phyloP scores from a whole-genome alignment of 1,140 invertebrate species.

The Cydia splendana region DNA sequence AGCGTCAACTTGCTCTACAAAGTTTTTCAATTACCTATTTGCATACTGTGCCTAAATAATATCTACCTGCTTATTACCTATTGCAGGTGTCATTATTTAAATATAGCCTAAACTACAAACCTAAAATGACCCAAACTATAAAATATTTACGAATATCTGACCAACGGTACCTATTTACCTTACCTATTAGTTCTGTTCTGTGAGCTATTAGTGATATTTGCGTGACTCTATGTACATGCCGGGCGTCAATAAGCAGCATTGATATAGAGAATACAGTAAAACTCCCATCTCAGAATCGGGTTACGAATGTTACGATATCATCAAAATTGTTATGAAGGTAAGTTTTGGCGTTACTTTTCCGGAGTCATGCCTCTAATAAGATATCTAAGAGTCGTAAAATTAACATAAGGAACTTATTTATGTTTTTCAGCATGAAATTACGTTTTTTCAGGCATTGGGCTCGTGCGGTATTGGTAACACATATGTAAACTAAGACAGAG shows the following conservation, averaged over 20 bases:
- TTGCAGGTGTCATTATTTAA: too few species aligned
- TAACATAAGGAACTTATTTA: background rate
- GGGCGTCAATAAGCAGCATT: slow-evolving; percentile 42
- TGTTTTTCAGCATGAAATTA: background rate
- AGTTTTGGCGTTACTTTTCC: background rate
- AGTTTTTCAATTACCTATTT: too few species aligned
- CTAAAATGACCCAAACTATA: too few species aligned
- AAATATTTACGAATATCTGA: too few species aligned
- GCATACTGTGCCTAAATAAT: too few species aligned
- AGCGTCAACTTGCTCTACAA: too few species aligned
- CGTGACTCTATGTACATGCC: slow-evolving; percentile 43
- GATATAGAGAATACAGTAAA: slow-evolving; percentile 37
- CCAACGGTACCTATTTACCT: too few species aligned
- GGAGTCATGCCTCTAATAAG: background rate
- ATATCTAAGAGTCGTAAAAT: background rate
- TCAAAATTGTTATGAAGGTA: background rate
- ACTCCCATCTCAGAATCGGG: slow-evolving; percentile 36
- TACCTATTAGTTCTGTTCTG: too few species aligned
- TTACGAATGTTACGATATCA: slow-evolving; percentile 31
- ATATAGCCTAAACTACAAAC: too few species aligned
- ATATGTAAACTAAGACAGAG: background rate
- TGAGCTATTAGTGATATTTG: slow-evolving; percentile 31
- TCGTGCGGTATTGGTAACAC: too few species aligned
- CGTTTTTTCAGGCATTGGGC: too few species aligned
- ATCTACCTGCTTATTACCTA: too few species aligned